Evolutionary conservation across 2,888 invertebrate species (phyloP).

Genomic region (Tenthredo notha): DNA sequence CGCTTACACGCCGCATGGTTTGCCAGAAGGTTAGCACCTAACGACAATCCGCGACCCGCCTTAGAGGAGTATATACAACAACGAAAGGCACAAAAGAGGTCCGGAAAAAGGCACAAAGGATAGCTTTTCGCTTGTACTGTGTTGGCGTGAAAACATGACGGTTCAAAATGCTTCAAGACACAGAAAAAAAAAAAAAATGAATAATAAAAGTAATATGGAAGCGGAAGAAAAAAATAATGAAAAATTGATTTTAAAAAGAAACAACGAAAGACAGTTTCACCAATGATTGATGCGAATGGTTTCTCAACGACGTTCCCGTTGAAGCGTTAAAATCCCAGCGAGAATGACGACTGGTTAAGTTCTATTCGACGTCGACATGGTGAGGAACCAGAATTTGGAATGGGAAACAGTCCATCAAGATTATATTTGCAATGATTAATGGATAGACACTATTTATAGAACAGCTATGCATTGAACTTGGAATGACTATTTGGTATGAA

Average conservation of each 20-base stretch:
- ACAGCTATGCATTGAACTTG: slow-evolving; percentile 13
- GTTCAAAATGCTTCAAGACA: neutral
- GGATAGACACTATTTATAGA: slow-evolving; percentile 27
- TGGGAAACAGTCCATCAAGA: slow-evolving; percentile 30
- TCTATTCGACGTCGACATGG: neutral
- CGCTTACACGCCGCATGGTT: slow-evolving; percentile 38
- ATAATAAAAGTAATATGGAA: neutral
- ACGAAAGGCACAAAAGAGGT: slow-evolving; percentile 19
- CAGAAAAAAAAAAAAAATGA: neutral
- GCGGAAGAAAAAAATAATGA: neutral
- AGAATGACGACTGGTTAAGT: neutral
- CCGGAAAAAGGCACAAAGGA: slow-evolving; percentile 31
- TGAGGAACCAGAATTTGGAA: slow-evolving; percentile 1
- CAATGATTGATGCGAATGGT: slow-evolving; percentile 35
- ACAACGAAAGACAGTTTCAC: neutral
- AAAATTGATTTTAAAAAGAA: neutral
- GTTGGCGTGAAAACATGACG: slow-evolving; percentile 12
- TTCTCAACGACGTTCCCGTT: slow-evolving; percentile 2
- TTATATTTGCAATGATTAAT: slow-evolving; percentile 47
- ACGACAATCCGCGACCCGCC: slow-evolving; percentile 21
- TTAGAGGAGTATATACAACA: slow-evolving; percentile 9
- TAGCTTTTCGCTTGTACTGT: neutral
- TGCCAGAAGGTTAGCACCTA: slow-evolving; percentile 40
- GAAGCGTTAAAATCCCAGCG: neutral
- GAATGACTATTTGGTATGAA: slow-evolving; percentile 15